These are phyloP conservation scores for Leptoteleia sp. DNA, from an alignment of 1,140 invertebrate species.

Conservation along the genomic window DNA sequence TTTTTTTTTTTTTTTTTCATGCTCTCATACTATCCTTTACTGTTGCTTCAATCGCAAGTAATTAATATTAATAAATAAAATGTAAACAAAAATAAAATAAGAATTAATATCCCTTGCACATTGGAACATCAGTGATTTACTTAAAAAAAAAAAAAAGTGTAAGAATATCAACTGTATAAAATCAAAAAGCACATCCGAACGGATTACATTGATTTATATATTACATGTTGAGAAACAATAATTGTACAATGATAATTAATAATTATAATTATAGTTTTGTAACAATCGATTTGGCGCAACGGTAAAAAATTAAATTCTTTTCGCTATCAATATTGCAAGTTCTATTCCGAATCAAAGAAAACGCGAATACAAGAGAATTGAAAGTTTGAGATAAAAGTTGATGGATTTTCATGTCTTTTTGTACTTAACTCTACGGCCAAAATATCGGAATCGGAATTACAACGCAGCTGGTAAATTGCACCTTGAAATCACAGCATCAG, in stretches of 20 bases:
- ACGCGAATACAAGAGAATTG: slow-evolving; percentile 8
- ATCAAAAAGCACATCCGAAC: slow-evolving; percentile 24
- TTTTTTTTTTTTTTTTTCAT: too few relatives aligned
- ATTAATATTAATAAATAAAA: slow-evolving; percentile 41
- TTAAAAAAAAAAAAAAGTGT: slow-evolving; percentile 24
- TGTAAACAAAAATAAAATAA: too few relatives aligned
- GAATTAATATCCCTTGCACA: slow-evolving; percentile 39
- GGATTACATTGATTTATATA: slow-evolving; percentile 21
- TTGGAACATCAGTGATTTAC: slow-evolving; percentile 22
- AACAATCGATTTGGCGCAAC: background rate
- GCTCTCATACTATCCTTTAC: slow-evolving; percentile 35
- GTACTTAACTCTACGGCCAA: slow-evolving; percentile 49
- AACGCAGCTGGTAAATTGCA: slow-evolving; percentile 8
- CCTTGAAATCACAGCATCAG: slow-evolving; percentile 28
- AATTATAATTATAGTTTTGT: slow-evolving; percentile 9
- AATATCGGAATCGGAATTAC: slow-evolving; percentile 49
- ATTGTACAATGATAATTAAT: slow-evolving; percentile 18
- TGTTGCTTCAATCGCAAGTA: slow-evolving; percentile 44
- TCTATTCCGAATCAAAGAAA: slow-evolving; percentile 2
- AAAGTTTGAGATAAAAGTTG: slow-evolving; percentile 13
- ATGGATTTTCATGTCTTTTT: slow-evolving; percentile 19
- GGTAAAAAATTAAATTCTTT: background rate
- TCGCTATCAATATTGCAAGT: background rate
- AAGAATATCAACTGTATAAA: slow-evolving; percentile 21
- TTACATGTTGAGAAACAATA: slow-evolving; percentile 23